phyloP scores from a whole-genome alignment of 2,888 invertebrate genomes.

The Mythimna impura region DNA sequence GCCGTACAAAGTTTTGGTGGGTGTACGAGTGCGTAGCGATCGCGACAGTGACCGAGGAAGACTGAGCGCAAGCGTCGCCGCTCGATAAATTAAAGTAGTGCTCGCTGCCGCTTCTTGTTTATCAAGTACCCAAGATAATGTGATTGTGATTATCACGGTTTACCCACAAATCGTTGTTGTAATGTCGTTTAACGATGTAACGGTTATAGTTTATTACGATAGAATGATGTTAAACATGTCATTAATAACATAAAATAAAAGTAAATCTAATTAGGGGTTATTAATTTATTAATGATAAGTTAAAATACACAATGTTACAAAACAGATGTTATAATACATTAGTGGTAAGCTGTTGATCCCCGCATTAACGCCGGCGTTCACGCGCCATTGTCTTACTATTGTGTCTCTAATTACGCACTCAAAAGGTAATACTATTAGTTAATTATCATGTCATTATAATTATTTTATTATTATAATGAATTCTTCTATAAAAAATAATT shows the following conservation, averaged over 20 bases:
- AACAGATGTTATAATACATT: background rate
- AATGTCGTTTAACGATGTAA: constrained; percentile 24
- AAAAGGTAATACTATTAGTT: background rate
- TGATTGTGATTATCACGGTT: constrained; percentile 52
- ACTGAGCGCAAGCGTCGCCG: constrained; percentile 63
- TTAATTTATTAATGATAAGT: too few relatives aligned
- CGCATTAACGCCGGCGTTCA: too few relatives aligned
- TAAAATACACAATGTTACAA: background rate
- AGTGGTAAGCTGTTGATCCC: too few relatives aligned
- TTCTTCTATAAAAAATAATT: background rate
- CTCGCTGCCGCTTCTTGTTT: constrained; percentile 59
- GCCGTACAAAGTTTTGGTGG: constrained; percentile 52
- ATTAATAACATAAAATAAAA: background rate
- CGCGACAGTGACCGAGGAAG: constrained; percentile 66
- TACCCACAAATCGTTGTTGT: constrained; percentile 28
- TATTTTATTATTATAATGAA: background rate
- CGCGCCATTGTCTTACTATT: too few relatives aligned
- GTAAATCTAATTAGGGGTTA: background rate
- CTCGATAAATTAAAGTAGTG: constrained; percentile 60
- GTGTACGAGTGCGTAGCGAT: constrained; percentile 47
- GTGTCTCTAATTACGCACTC: too few relatives aligned
- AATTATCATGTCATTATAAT: background rate
- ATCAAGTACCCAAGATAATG: constrained; percentile 66
- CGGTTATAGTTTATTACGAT: constrained; percentile 3
- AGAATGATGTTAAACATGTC: background rate